Evolutionary conservation across 2,888 invertebrate genomes (phyloP).

Genomic region (Actias luna): DNA sequence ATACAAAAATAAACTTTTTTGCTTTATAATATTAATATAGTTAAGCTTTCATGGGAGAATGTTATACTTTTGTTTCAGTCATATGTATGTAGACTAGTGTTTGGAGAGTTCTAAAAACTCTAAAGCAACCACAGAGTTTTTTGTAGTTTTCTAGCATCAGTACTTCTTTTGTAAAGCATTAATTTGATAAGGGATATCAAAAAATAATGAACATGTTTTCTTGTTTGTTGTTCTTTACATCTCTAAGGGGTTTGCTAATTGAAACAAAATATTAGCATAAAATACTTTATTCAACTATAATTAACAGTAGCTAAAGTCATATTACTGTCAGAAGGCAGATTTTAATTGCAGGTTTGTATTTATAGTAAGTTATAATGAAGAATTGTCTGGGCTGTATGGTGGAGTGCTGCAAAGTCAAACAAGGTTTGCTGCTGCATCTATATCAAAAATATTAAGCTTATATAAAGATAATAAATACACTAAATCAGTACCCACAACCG

Average conservation of each 20-base stretch:
- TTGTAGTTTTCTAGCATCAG: neutral
- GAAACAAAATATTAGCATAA: neutral
- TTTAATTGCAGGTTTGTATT: conserved; percentile 19
- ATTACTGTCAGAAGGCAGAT: neutral
- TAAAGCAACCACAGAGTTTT: neutral
- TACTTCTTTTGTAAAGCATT: neutral
- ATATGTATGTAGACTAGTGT: too few relatives aligned
- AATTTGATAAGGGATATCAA: neutral
- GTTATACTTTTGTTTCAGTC: too few relatives aligned
- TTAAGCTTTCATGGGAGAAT: too few relatives aligned
- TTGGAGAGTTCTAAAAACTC: too few relatives aligned
- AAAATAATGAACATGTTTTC: too few relatives aligned
- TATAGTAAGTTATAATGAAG: conserved; percentile 92
- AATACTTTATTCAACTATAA: too few relatives aligned
- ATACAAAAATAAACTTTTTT: too few relatives aligned
- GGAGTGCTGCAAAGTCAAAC: conserved; percentile 90
- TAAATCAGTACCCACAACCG: conserved; percentile 75
- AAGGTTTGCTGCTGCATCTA: conserved; percentile 85
- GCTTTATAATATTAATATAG: too few relatives aligned
- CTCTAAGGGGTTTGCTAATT: too few relatives aligned
- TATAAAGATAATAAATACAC: conserved; percentile 82
- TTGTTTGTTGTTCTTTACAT: too few relatives aligned
- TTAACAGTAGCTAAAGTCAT: too few relatives aligned
- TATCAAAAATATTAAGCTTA: conserved; percentile 87
- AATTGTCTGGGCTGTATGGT: conserved; percentile 93